Evolutionary conservation across 2,113 vertebrate genomes (phyloP), one percentile per base, ranked within the genome.

Genomic region (Struthio camelus): DNA sequence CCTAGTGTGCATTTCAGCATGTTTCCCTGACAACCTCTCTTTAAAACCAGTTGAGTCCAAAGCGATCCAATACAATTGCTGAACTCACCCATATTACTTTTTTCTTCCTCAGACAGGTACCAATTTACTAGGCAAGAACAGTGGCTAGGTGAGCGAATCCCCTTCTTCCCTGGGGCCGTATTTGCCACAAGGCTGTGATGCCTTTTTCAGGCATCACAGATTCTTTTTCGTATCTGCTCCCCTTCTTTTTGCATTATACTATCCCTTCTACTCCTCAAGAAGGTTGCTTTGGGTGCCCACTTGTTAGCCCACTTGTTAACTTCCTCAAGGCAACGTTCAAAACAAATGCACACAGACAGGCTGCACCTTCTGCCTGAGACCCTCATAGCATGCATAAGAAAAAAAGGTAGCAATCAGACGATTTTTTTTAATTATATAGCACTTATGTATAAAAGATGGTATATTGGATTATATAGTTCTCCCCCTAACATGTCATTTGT

Each of bases 141-240:
- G 54, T 14, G 17, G 19, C 22, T 71, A 14, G 7, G 5, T 48
- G 58, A 70, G 18, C 19, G 12, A 54, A 44, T 18, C 19, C 58
- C 53, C 46, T 36, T 51, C 44, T 42, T 70, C 6, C 24, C 32
- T 0, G 0, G 10, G 12, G 3, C 11, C 46, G 11, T 40, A 59
- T 48, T 38, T 81, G 58, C 36, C n/a, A n/a, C n/a, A n/a, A n/a
- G n/a, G n/a, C n/a, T n/a, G n/a, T n/a, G n/a, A n/a, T n/a, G n/a
- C n/a, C n/a, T 22, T 70, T 93, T 85, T 30, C 14, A 90, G 10
- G 23, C 19, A 69, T 5, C 10, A 67, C 44, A 18, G 6, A 1
- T 15, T 10, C 65, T 83, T 30, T 61, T 50, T 50, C 11, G 34
- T 71, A 71, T 42, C 34, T 16, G 5, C 51, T 46, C 8, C 17